Conservation (phyloP, 35 echinoderm and acorn worm genomes). For the Lytechinus variegatus region DNA sequence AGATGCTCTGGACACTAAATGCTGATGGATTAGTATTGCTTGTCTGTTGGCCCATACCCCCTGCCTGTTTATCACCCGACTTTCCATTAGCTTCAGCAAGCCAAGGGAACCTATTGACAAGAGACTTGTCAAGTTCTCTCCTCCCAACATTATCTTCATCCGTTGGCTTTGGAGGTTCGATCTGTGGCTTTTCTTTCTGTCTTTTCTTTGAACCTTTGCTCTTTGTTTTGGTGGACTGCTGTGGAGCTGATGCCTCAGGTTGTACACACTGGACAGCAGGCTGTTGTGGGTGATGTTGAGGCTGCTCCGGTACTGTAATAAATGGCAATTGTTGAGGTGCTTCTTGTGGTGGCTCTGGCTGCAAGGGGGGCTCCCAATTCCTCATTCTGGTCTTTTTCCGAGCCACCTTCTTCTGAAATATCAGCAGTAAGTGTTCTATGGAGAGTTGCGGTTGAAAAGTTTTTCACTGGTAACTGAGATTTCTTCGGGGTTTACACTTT, state of each 20-base stretch:
- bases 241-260: background rate
- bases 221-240: background rate
- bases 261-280: background rate
- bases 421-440: constrained; percentile 66
- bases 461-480: constrained; percentile 44
- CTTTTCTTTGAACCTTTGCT: constrained; percentile 49
- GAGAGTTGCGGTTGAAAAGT: constrained; percentile 54
- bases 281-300: constrained; percentile 25
- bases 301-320: background rate
- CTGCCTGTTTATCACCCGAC: background rate
- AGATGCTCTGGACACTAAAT: constrained; percentile 76
- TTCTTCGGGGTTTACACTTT: background rate
- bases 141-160: constrained; percentile 68
- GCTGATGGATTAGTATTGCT: constrained; percentile 47
- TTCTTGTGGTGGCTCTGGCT: background rate
- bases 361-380: constrained; percentile 13
- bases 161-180: constrained; percentile 15
- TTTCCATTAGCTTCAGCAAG: constrained; percentile 60
- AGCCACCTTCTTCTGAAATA: constrained; percentile 54
- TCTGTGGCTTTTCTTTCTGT: constrained; percentile 32
- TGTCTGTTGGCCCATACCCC: constrained; percentile 13
- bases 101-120: constrained; percentile 79
- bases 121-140: constrained; percentile 59
- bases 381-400: background rate
- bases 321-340: background rate